A percentile compares a stretch with the other conserved stretches of the same genome.
Conservation (phyloP, 2,797 vertebrate species). For the Paratrypauchen microcephalus region DNA sequence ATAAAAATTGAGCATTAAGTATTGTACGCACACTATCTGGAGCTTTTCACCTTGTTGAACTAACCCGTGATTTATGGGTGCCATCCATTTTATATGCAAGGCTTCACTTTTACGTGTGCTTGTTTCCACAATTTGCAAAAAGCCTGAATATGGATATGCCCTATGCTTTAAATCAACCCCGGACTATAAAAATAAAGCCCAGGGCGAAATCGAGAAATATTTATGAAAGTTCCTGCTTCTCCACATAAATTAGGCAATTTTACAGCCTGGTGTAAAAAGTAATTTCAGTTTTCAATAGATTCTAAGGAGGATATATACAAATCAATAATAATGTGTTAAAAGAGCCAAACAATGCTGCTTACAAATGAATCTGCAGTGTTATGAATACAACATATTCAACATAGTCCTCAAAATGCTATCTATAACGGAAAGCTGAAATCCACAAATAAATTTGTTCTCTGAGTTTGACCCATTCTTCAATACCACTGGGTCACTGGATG, state of each 20-base stretch:
- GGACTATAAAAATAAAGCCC: slow-evolving; percentile 11
- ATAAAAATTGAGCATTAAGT: slow-evolving; percentile 20
- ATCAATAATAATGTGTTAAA: not conserved
- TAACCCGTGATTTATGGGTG: slow-evolving; percentile 37
- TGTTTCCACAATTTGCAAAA: slow-evolving; percentile 18
- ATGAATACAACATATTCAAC: not conserved
- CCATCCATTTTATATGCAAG: slow-evolving; percentile 22
- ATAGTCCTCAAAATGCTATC: too few species aligned
- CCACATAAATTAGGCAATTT: not conserved
- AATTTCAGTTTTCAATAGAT: not conserved
- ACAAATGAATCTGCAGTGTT: not conserved
- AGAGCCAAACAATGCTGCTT: not conserved
- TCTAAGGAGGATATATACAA: too few species aligned
- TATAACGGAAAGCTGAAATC: too few species aligned
- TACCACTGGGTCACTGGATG: too few species aligned
- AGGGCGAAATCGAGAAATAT: slow-evolving; percentile 7
- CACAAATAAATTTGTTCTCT: too few species aligned
- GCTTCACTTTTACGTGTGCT: slow-evolving; percentile 5
- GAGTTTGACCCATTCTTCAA: too few species aligned
- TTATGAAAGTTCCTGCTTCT: not conserved
- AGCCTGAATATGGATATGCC: slow-evolving; percentile 15
- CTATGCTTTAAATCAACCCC: slow-evolving; percentile 15
- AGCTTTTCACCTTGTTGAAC: slow-evolving; percentile 2
- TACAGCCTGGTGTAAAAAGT: not conserved
- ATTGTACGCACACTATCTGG: slow-evolving; percentile 10